These are phyloP conservation scores for Malurus leucopterus DNA, from an alignment of 2,797 vertebrate species.

Conservation along the genomic window DNA sequence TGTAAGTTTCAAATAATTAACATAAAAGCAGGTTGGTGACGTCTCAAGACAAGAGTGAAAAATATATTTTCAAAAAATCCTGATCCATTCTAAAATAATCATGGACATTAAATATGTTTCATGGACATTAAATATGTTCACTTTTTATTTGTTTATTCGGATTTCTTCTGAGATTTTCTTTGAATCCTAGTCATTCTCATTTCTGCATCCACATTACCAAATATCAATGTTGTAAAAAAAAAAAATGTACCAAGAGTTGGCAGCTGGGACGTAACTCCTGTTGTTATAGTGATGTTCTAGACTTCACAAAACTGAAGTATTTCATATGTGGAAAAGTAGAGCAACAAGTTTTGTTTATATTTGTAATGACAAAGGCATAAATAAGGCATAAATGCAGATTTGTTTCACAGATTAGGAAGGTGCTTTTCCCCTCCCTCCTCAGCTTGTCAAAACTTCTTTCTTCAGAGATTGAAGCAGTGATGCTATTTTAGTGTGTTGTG, in stretches of 20 bases:
- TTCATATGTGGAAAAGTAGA: neutral
- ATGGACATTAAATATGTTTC: neutral
- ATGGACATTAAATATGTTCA: neutral
- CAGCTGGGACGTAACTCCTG: neutral
- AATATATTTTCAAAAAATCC: neutral
- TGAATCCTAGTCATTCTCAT: neutral
- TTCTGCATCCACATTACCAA: neutral
- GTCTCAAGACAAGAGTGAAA: neutral
- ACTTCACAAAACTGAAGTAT: neutral
- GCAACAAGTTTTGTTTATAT: neutral
- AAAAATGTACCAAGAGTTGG: neutral
- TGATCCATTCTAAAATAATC: neutral
- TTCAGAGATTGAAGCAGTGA: neutral
- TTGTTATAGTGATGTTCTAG: neutral
- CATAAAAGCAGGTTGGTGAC: neutral
- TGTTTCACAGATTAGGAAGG: neutral
- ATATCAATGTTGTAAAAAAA: neutral
- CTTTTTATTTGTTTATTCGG: neutral
- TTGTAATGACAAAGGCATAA: neutral
- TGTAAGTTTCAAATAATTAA: neutral
- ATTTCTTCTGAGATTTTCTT: neutral
- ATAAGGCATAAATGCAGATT: neutral
- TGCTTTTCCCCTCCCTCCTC: fast-evolving
- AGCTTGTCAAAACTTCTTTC: neutral
- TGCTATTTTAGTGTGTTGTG: neutral